Evolutionary conservation across 1,140 invertebrate species (phyloP).

Genomic region (Pomacea maculata): DNA sequence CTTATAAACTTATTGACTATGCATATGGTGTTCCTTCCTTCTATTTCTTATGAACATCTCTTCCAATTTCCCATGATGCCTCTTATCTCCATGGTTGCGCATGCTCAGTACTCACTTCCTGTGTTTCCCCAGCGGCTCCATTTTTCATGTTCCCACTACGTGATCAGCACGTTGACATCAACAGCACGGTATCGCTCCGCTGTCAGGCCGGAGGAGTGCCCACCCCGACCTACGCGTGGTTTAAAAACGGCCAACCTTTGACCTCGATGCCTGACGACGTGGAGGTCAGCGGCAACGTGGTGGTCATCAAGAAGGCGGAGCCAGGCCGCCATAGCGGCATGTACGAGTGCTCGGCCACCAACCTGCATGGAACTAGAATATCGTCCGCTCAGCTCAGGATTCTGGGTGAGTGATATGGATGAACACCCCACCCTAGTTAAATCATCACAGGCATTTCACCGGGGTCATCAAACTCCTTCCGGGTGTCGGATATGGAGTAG

Average conservation of each 20-base stretch:
- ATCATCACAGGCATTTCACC: too few species aligned
- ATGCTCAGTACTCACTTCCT: background rate
- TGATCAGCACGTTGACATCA: slow-evolving; percentile 88
- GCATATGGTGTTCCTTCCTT: too few species aligned
- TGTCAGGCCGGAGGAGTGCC: slow-evolving; percentile 98
- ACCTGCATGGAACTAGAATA: slow-evolving; percentile 86
- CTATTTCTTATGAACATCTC: too few species aligned
- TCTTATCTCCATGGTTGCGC: too few species aligned
- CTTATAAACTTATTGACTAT: too few species aligned
- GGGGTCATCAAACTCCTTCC: too few species aligned
- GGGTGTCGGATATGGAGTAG: too few species aligned
- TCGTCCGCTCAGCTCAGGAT: slow-evolving; percentile 91
- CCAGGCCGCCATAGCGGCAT: slow-evolving; percentile 84
- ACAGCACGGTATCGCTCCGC: slow-evolving; percentile 84
- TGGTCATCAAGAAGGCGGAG: slow-evolving; percentile 38
- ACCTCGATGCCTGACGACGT: slow-evolving; percentile 65
- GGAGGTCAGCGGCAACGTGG: slow-evolving; percentile 42
- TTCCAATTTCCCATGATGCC: too few species aligned
- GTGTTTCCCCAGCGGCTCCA: slow-evolving; percentile 76
- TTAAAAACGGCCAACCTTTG: slow-evolving; percentile 75
- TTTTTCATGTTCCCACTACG: slow-evolving; percentile 90
- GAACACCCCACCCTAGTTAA: too few species aligned
- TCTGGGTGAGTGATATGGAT: slow-evolving; percentile 41
- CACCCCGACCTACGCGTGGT: slow-evolving; percentile 91
- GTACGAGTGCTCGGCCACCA: slow-evolving; percentile 93